Evolutionary conservation across 2,113 vertebrate species (phyloP).

Genomic region (Seriola quinqueradiata): DNA sequence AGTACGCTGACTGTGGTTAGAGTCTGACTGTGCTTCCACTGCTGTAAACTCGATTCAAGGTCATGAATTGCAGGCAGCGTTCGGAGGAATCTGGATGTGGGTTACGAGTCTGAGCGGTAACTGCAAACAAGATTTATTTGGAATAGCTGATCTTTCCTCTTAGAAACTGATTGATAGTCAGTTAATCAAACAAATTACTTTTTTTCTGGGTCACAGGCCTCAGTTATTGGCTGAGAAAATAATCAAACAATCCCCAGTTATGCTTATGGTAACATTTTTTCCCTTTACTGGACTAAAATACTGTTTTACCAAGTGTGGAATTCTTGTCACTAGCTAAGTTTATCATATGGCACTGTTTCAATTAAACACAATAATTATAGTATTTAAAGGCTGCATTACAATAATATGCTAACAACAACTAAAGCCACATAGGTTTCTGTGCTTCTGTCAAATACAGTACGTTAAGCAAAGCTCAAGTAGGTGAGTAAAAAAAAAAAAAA

Average conservation of each 20-base stretch:
- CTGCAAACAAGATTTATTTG: conserved; percentile 25
- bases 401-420: neutral
- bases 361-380: neutral
- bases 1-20: conserved; percentile 51
- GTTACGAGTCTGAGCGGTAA: neutral
- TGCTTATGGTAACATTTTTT: neutral
- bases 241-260: conserved; percentile 1
- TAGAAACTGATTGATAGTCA: conserved; percentile 5
- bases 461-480: conserved; percentile 43
- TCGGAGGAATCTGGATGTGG: conserved; percentile 30
- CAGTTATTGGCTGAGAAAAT: neutral
- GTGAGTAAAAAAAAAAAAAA: conserved; percentile 11
- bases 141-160: neutral
- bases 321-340: neutral
- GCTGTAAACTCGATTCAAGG: conserved; percentile 55
- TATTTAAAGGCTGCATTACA: neutral
- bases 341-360: neutral
- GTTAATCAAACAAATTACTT: conserved; percentile 27
- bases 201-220: conserved; percentile 7
- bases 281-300: neutral
- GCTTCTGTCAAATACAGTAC: conserved; percentile 22
- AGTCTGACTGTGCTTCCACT: conserved; percentile 49
- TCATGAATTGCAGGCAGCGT: conserved; percentile 39
- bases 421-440: conserved; percentile 15
- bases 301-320: neutral